Evolutionary conservation across 1,140 invertebrate genomes (phyloP), one percentile per base, ranked within the genome.

Genomic region (Pogonus chalceus): DNA sequence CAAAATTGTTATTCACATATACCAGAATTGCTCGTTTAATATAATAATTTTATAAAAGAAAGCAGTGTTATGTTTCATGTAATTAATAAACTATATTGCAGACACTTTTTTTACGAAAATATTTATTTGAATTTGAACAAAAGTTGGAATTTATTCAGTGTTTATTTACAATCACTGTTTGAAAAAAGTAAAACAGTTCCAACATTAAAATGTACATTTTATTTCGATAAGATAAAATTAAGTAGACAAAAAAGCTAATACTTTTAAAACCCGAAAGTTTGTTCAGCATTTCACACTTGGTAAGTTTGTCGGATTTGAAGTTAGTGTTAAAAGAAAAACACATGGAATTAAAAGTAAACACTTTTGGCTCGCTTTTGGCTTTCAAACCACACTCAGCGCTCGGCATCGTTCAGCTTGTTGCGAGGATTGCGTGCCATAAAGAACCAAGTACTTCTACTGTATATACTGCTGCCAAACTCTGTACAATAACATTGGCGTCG

Each of bases 321-420:
- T 43, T 43, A 43, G 37, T 18, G 37, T 43, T 43, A 9, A 43
- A 43, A 43, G 37, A 43, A 43, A 43, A 43, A 43, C 37, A 43
- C 18, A 16, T 43, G 37, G 37, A 43, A 43, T 43, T 43, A 43
- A 43, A 43, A 43, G 37, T 43, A 43, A 43, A 43, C 37, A 43
- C 37, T 43, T 43, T 43, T 18, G 37, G 37, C 37, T 12, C n/a
- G n/a, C n/a, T 43, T 18, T 18, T 4, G 18, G 37, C 18, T 43
- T 43, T 12, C 37, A 10, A 10, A 18, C 37, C 3, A 12, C 37
- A 18, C 18, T 7, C 18, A 43, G 18, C 37, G 9, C n/a, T n/a
- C n/a, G n/a, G n/a, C n/a, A n/a, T n/a, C n/a, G n/a, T n/a, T n/a
- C n/a, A n/a, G n/a, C n/a, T n/a, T n/a, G n/a, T n/a, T n/a, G n/a